Percentiles rank a stretch among this genome's conserved stretches.
These are phyloP conservation scores for Eulemur coronatus DNA, from an alignment of 2,797 vertebrate genomes.

Conservation along the genomic window DNA sequence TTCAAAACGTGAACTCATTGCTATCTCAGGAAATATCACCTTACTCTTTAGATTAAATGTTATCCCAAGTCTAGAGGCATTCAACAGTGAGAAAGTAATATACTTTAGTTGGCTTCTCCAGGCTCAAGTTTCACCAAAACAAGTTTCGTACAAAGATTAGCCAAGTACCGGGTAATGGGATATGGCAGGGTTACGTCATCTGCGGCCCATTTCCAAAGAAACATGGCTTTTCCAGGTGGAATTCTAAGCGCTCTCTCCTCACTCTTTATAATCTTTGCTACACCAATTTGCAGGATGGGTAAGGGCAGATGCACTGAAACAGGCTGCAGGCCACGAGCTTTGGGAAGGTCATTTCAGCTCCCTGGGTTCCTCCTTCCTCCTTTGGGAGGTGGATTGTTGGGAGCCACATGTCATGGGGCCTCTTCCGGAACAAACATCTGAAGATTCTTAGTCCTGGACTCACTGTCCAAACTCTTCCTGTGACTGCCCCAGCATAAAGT, in stretches of 20 bases:
- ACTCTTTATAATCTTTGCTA: constrained; percentile 16
- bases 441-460: background rate
- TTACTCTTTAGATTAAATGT: constrained; percentile 78
- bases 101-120: constrained; percentile 68
- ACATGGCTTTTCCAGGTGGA: constrained; percentile 55
- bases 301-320: background rate
- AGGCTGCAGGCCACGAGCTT: background rate
- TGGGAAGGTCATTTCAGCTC: background rate
- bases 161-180: constrained; percentile 70
- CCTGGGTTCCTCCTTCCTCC: background rate
- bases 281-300: background rate
- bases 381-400: background rate
- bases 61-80: constrained; percentile 63
- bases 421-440: background rate
- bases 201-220: constrained; percentile 68
- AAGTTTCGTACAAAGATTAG: constrained; percentile 77
- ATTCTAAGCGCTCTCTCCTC: constrained; percentile 32
- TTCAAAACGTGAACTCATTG: constrained; percentile 74
- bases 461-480: background rate
- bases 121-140: constrained; percentile 78
- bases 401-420: background rate
- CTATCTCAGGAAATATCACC: constrained; percentile 79
- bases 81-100: constrained; percentile 73
- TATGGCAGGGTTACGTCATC: constrained; percentile 66
- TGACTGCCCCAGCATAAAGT: background rate